phyloP scores from a whole-genome alignment of 2,888 invertebrate species.

The Lobophora halterata region DNA sequence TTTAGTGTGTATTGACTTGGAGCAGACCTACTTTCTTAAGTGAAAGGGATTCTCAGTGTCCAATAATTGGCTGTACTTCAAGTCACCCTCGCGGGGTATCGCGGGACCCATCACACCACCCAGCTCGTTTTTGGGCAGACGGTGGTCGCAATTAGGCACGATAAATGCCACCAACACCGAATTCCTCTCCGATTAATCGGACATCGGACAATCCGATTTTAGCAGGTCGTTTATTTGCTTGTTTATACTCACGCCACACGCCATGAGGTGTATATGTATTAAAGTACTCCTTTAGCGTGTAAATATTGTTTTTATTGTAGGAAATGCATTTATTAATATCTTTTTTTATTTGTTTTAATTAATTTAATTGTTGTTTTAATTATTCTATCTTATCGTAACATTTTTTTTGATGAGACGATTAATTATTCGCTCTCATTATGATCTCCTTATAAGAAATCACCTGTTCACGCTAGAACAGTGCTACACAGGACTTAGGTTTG shows the following conservation, averaged over 20 bases:
- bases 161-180: slow-evolving; percentile 71
- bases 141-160: slow-evolving; percentile 74
- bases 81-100: slow-evolving; percentile 45
- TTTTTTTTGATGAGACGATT: no score
- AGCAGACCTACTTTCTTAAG: slow-evolving; percentile 2
- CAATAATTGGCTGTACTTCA: slow-evolving; percentile 14
- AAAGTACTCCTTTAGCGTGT: slow-evolving; percentile 31
- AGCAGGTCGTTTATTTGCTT: slow-evolving; percentile 61
- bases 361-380: no score
- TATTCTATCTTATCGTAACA: no score
- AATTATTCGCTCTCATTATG: no score
- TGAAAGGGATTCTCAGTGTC: slow-evolving; percentile 8
- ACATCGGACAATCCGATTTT: slow-evolving; percentile 65
- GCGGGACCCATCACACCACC: slow-evolving; percentile 54
- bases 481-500: no score
- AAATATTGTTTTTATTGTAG: slow-evolving; percentile 31
- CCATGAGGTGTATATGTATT: slow-evolving; percentile 55
- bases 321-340: no score
- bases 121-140: slow-evolving; percentile 57
- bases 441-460: no score
- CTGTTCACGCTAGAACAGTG: no score
- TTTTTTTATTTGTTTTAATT: no score
- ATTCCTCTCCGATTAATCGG: slow-evolving; percentile 69
- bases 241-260: slow-evolving; percentile 62
- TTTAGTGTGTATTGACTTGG: not conserved